phyloP scores from a whole-genome alignment of 2,888 invertebrate genomes.

The Helobdella robusta region DNA sequence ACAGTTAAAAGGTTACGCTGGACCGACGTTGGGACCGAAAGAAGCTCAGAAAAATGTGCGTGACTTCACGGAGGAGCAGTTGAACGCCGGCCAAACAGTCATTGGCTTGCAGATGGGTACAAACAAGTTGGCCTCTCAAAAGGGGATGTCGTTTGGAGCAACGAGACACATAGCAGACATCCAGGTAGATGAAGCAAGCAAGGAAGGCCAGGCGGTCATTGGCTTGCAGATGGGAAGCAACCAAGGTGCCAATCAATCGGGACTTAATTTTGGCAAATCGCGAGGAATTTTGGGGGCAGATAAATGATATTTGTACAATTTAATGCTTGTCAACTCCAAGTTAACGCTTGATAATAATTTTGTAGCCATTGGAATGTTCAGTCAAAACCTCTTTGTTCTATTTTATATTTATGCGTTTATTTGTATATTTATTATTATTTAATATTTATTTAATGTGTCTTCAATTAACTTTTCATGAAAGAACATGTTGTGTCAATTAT shows the following conservation, averaged over 20 bases:
- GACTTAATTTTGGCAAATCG: constrained; percentile 38
- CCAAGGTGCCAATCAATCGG: constrained; percentile 32
- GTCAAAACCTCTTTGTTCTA: too few species aligned
- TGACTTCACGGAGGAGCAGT: constrained; percentile 78
- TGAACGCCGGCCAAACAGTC: constrained; percentile 80
- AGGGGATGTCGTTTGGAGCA: constrained; percentile 70
- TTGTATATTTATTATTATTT: too few species aligned
- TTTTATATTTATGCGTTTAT: too few species aligned
- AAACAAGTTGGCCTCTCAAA: constrained; percentile 83
- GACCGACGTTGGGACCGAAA: constrained; percentile 83
- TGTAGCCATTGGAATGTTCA: too few species aligned
- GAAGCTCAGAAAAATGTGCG: constrained; percentile 88
- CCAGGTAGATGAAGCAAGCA: constrained; percentile 22
- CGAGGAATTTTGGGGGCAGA: constrained; percentile 37
- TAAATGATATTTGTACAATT: constrained; percentile 20
- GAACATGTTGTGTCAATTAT: too few species aligned
- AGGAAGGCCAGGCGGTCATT: constrained; percentile 29
- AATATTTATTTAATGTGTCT: too few species aligned
- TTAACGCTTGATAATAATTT: too few species aligned
- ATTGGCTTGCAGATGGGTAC: constrained; percentile 88
- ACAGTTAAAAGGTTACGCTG: constrained; percentile 54
- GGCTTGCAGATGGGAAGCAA: constrained; percentile 34
- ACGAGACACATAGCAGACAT: constrained; percentile 69
- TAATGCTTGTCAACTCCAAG: too few species aligned
- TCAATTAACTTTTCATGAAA: too few species aligned